Evolutionary conservation across 2,888 invertebrate species (phyloP).

Genomic region (Drosophila fulvimacula): DNA sequence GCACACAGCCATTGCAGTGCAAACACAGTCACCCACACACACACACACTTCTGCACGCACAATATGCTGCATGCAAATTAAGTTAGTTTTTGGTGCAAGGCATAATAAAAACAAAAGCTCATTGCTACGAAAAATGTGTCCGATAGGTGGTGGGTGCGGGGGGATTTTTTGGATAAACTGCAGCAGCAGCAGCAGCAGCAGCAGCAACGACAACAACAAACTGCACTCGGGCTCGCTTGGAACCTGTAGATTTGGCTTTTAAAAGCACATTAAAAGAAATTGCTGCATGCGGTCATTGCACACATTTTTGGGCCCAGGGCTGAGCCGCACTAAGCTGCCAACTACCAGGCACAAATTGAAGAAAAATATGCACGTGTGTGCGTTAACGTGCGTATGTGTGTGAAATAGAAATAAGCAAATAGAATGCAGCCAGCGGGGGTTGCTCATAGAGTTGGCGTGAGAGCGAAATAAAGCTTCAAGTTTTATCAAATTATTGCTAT

Average conservation of each 20-base stretch:
- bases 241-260: constrained; percentile 76
- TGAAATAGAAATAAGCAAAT: constrained; percentile 24
- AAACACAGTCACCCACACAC: constrained; percentile 16
- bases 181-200: constrained; percentile 22
- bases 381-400: constrained; percentile 7
- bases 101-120: constrained; percentile 66
- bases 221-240: background rate
- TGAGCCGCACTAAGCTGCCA: constrained; percentile 35
- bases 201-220: constrained; percentile 14
- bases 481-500: no score
- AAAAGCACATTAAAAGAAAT: constrained; percentile 77
- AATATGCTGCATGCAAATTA: constrained; percentile 70
- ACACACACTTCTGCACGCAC: constrained; percentile 41
- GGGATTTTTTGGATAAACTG: constrained; percentile 5
- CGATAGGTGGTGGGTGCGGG: constrained; percentile 5
- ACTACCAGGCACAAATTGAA: constrained; percentile 59
- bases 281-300: constrained; percentile 59
- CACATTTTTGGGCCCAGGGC: constrained; percentile 39
- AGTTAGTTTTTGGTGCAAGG: constrained; percentile 71
- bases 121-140: constrained; percentile 57
- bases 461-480: background rate
- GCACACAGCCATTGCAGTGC: constrained; percentile 42
- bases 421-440: constrained; percentile 23
- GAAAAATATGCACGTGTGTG: constrained; percentile 43
- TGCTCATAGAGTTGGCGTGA: constrained; percentile 22